Conservation (phyloP, 2,797 vertebrate species). For the Sphenodon punctatus region DNA sequence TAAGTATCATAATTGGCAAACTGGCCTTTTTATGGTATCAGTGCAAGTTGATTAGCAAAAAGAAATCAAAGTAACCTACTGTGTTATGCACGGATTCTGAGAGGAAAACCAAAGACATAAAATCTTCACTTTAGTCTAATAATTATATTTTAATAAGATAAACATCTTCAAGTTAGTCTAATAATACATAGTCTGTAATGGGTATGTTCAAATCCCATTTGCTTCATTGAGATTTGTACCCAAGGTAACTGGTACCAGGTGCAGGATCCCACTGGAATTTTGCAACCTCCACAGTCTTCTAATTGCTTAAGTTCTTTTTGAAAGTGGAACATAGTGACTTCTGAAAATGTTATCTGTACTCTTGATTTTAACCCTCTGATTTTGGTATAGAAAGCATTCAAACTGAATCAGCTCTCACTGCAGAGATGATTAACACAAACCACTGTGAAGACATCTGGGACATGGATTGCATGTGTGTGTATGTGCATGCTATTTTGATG, state of each 20-base stretch:
- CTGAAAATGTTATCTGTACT: neutral
- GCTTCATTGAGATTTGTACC: too few species aligned
- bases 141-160: too few species aligned
- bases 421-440: neutral
- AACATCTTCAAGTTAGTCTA: too few species aligned
- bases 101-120: too few species aligned
- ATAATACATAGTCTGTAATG: too few species aligned
- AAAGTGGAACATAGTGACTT: neutral
- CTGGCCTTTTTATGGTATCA: neutral
- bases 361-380: neutral
- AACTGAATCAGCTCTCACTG: neutral
- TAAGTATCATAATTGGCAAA: neutral
- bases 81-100: too few species aligned
- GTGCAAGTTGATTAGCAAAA: neutral
- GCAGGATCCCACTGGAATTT: too few species aligned
- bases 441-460: neutral
- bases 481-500: neutral
- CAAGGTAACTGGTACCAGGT: too few species aligned
- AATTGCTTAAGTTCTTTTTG: too few species aligned
- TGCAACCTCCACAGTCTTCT: too few species aligned
- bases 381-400: neutral
- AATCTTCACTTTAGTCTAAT: too few species aligned
- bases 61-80: neutral
- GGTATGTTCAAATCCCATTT: too few species aligned
- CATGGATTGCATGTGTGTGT: neutral